phyloP scores from a whole-genome alignment of 2,113 vertebrate species.

The Limnothrissa miodon region DNA sequence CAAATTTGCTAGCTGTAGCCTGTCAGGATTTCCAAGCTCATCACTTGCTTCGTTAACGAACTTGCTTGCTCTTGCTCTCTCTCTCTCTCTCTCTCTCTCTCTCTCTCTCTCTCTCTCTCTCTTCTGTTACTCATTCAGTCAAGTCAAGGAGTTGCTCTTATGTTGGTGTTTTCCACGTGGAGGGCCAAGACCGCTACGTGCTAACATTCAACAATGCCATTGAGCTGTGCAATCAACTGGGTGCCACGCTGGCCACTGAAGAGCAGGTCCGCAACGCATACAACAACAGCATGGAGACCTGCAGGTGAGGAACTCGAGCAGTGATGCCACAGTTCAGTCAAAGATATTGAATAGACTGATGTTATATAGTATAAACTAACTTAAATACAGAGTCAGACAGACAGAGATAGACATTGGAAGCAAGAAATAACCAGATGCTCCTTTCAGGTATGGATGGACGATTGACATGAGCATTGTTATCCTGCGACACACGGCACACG shows the following conservation, averaged over 20 bases:
- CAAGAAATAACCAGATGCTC: conserved; percentile 8
- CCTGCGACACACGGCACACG: conserved; percentile 70
- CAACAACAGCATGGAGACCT: conserved; percentile 74
- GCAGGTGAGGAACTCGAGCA: conserved; percentile 75
- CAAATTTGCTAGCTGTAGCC: too few species aligned
- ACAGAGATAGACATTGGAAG: neutral
- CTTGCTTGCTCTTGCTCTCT: neutral
- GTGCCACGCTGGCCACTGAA: conserved; percentile 68
- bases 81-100: neutral
- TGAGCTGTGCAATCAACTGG: conserved; percentile 71
- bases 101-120: neutral
- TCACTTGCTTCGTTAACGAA: too few species aligned
- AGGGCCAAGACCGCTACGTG: conserved; percentile 77
- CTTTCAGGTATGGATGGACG: conserved; percentile 81
- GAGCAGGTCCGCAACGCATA: conserved; percentile 69
- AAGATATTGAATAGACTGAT: too few species aligned
- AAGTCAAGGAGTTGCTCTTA: conserved; percentile 76
- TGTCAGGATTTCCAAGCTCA: too few species aligned
- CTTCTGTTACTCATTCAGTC: conserved; percentile 37
- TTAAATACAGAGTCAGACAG: neutral
- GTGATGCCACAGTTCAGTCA: too few species aligned
- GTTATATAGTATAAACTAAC: neutral
- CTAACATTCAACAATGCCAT: conserved; percentile 68
- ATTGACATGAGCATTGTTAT: conserved; percentile 63
- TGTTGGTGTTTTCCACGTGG: conserved; percentile 80